Evolutionary conservation across 2,888 invertebrate genomes (phyloP), one percentile per base, ranked within the genome.

Genomic region (Maniola hyperantus): DNA sequence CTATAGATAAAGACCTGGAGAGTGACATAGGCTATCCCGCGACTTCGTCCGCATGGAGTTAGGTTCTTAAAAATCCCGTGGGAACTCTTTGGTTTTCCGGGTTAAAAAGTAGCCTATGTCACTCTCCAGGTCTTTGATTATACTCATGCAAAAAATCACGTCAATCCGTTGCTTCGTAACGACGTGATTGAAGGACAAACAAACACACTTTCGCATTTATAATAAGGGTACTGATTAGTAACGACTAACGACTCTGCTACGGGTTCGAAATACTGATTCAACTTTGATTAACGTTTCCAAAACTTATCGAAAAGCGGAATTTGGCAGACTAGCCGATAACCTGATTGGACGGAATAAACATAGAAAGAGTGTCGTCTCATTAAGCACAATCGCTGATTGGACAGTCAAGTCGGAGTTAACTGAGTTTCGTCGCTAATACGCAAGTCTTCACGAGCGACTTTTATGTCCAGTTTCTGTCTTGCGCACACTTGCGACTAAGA

Each of bases 331-430:
- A 20, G 11, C 57, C 42, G 57, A 57, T 57, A 57, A 57, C 42
- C 42, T 42, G 57, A 57, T 57, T 46, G 36, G 13, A 33, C 64
- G 61, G 70, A 72, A 71, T 72, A 75, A 75, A 74, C 74, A 72
- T 54, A 72, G 69, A 70, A 70, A 73, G 66, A 73, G 68, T 46
- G 68, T 33, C 70, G 72, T 74, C 87, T 87, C 84, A 89, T 89
- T 88, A 87, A 80, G 79, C 79, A 78, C 79, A 80, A 80, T 83
- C 80, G 80, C 84, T 88, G 87, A 89, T 87, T 88, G 88, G 83
- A 80, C 81, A 84, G 83, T 83, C 85, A 84, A 85, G 84, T 86
- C 82, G 84, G 83, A 84, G 76, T 83, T 87, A 89, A 89, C 87
- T 85, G 82, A 79, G 84, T 83, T 82, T 83, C 70, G 80, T 76